Evolutionary conservation across 2,113 vertebrate species (phyloP), one percentile per base, ranked within the genome.

Genomic region (Tragelaphus buxtoni): DNA sequence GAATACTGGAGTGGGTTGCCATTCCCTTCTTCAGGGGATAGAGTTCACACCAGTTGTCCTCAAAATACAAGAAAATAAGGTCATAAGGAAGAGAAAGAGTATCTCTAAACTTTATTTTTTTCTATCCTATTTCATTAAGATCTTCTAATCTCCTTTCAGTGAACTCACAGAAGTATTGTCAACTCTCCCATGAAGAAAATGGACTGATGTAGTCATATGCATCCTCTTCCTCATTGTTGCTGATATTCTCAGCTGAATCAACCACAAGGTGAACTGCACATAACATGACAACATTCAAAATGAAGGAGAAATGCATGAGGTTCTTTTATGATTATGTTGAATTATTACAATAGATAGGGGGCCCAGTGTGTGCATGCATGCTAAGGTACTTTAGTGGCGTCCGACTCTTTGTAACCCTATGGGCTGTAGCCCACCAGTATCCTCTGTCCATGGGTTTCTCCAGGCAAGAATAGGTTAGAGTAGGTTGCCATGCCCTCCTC

Each of bases 291-390:
- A 35, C 4, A 22, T 79, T 10, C 32, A 26, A 72, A 91, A 56
- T 49, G 9, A 42, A 60, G 30, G 9, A 42, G 0, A 32, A 51
- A 3, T 0, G 35, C 9, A 18, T 0, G 4, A 79, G 10, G 0
- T 5, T 85, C 0, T 82, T 47, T 30, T 89, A 47, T 11, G 11
- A 69, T 58, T 7, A 18, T 18, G 49, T 1, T 12, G 35, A 60
- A 1, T 10, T 94, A 1, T 12, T 42, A 4, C 1, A 56, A 17
- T 72, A 61, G 18, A n/a, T 7, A 53, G 11, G 3, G 3, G 4
- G 0, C 39, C 61, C 3, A n/a, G 7, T n/a, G 14, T 63, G 30
- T 17, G 30, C 6, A 16, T n/a, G 30, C 0, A 0, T n/a, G 30
- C 14, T n/a, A 63, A 32, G 61, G 32, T 7, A 69, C 9, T 35